Percentiles rank a stretch among this genome's conserved stretches.
Evolutionary conservation across 2,888 invertebrate species (phyloP).

Genomic region (Abscondita cerata): DNA sequence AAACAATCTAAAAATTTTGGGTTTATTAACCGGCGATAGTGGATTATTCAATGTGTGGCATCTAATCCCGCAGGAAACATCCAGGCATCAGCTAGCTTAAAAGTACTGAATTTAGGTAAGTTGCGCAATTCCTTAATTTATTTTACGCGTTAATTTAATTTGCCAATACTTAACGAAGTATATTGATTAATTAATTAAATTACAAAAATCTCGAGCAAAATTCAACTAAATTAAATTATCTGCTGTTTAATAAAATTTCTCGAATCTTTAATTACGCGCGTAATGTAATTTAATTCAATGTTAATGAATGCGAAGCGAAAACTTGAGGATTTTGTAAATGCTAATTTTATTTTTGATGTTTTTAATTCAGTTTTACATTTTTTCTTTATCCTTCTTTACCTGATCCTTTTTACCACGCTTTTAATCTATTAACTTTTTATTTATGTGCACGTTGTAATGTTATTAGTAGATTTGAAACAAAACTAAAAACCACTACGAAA

Average conservation of each 20-base stretch:
- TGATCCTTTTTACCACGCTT: constrained; percentile 41
- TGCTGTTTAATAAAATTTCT: too few species aligned
- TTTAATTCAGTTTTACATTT: constrained; percentile 11
- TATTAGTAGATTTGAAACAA: constrained; percentile 11
- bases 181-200: too few species aligned
- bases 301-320: too few species aligned
- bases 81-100: constrained; percentile 79
- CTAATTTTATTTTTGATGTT: constrained; percentile 15
- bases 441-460: constrained; percentile 17
- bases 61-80: constrained; percentile 86
- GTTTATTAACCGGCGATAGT: constrained; percentile 84
- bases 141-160: too few species aligned
- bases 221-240: too few species aligned
- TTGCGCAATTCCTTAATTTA: too few species aligned
- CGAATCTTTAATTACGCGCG: too few species aligned
- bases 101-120: constrained; percentile 79
- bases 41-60: constrained; percentile 95
- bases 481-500: constrained; percentile 29
- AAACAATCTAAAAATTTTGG: constrained; percentile 85
- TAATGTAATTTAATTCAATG: too few species aligned
- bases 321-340: too few species aligned
- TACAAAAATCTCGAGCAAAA: too few species aligned
- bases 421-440: constrained; percentile 3
- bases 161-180: too few species aligned
- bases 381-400: constrained; percentile 42